Base-by-base conservation (phyloP, 92 coral and sea anemone genomes). In the Zoanthus solanderi region DNA sequence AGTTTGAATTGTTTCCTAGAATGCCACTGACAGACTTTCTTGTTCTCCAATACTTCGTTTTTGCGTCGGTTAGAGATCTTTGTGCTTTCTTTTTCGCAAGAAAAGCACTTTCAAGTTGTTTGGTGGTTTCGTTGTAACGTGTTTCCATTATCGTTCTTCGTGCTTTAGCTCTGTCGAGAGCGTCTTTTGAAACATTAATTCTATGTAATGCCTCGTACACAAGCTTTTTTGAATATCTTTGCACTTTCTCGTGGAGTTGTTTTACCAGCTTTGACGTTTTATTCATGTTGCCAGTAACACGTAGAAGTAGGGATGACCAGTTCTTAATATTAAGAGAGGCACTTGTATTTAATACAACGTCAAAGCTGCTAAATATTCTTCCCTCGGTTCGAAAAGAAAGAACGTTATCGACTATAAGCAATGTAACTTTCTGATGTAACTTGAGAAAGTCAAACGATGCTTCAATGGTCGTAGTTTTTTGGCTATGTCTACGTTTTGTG, bases 181-280 rank as follows among this genome's bases (percentile, higher is more conserved):
- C 75, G 14, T 67, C 47, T 15, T 23, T 66, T 65, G 85, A 81
- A 30, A 81, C 53, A 9, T 81, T 81, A 18, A 81, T 81, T 67
- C 85, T 81, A 3, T 66, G 53, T 16, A 81, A 45, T 6, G 85
- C 67, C 63, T 66, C 85, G 10, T 11, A 5, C 46, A 81, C 85
- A 23, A 81, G 85, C 74, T 81, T 81, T 69, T 63, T 45, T 8
- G 85, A 81, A 63, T 81, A 81, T 29, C 29, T 61, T 60, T 50
- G 57, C 1, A 88, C 68, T 77, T 50, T 78, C 10, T 37, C 42
- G 56, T 67, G 84, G 23, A 91, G 89, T 9, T 8, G 83, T 30
- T 37, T 78, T 16, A 90, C 61, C 60, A 91, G 89, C 47, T 52
- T 47, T 18, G 93, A 91, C 0, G 91, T 74, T 8, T 88, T 88